A percentile compares a stretch with the other conserved stretches of the same genome.
These are phyloP conservation scores for Xanthorhoe spadicearia DNA, from an alignment of 2,888 invertebrate species.

Conservation along the genomic window DNA sequence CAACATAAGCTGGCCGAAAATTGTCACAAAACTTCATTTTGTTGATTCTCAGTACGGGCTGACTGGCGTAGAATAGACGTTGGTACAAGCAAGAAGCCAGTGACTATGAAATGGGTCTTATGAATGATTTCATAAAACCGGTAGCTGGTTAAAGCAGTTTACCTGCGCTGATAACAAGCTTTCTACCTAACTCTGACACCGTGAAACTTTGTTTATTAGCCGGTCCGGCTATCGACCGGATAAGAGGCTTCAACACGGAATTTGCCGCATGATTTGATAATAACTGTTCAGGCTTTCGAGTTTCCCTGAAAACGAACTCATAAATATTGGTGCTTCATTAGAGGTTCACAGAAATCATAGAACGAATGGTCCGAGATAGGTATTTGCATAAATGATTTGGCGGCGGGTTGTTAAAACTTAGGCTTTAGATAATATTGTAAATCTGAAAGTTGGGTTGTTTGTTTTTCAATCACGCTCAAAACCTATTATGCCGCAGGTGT, in stretches of 20 bases:
- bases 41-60: too few relatives aligned
- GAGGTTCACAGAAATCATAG: not conserved
- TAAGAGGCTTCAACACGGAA: conserved; percentile 43
- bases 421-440: not conserved
- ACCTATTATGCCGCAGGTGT: too few relatives aligned
- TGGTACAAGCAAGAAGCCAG: too few relatives aligned
- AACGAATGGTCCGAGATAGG: not conserved
- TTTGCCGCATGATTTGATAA: conserved; percentile 51
- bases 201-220: conserved; percentile 31
- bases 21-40: too few relatives aligned
- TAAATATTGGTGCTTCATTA: conserved; percentile 33
- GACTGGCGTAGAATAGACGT: too few relatives aligned
- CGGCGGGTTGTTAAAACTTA: not conserved
- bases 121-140: too few relatives aligned
- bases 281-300: conserved; percentile 33
- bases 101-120: too few relatives aligned
- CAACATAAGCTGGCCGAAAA: too few relatives aligned
- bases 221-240: conserved; percentile 45
- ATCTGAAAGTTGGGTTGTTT: too few relatives aligned
- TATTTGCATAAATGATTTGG: not conserved
- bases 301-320: conserved; percentile 21
- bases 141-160: too few relatives aligned
- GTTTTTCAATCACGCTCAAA: too few relatives aligned
- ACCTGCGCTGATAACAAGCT: not conserved
- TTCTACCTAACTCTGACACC: conserved; percentile 4